phyloP scores from a whole-genome alignment of 2,113 vertebrate genomes.

The Ranitomeya variabilis region DNA sequence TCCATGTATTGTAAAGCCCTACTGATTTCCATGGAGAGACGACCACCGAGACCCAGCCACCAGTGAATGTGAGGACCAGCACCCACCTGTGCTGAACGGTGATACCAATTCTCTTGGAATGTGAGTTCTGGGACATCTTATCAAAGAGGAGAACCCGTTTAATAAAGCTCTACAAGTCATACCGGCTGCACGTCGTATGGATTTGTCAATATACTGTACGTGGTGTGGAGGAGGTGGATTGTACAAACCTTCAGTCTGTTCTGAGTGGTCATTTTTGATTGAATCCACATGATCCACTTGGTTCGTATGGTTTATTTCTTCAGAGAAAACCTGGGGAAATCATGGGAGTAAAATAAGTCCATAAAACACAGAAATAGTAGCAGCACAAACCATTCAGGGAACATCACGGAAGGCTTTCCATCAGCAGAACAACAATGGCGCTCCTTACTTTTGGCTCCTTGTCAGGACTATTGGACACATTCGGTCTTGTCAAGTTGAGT shows the following conservation, averaged over 20 bases:
- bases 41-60: too few relatives aligned
- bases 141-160: not conserved
- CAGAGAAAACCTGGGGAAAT: slow-evolving; percentile 7
- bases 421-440: not conserved
- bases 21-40: too few relatives aligned
- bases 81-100: too few relatives aligned
- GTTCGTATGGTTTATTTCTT: not conserved
- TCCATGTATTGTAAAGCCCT: too few relatives aligned
- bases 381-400: not conserved
- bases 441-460: slow-evolving; percentile 72
- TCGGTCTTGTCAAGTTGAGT: slow-evolving; percentile 72
- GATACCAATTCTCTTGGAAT: not conserved
- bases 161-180: not conserved
- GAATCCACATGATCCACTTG: not conserved
- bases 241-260: slow-evolving; percentile 24
- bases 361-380: not conserved
- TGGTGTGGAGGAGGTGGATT: not conserved
- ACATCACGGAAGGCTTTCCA: not conserved
- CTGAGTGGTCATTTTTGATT: not conserved
- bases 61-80: too few relatives aligned
- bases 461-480: slow-evolving; percentile 62
- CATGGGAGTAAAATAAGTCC: not conserved
- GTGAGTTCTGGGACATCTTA: not conserved
- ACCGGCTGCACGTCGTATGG: not conserved
- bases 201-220: too few relatives aligned